Conservation (phyloP, 2,888 invertebrate genomes). For the Noctua janthe region DNA sequence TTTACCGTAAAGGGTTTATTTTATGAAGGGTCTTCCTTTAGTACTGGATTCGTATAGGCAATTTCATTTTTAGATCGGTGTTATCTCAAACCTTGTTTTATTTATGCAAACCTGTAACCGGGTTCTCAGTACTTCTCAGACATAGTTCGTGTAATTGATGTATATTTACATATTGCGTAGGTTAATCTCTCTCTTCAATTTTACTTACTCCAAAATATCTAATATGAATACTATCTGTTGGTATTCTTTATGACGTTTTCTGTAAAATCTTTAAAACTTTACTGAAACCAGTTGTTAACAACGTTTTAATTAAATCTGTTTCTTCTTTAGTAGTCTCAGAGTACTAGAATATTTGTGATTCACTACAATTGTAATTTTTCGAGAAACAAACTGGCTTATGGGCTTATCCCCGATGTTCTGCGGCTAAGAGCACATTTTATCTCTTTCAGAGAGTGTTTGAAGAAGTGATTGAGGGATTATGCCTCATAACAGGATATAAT, state of each 20-base stretch:
- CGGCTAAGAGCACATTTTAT: conserved; percentile 25
- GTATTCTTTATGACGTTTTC: not conserved
- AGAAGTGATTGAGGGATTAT: conserved; percentile 28
- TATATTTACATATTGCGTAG: not conserved
- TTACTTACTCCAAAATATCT: not conserved
- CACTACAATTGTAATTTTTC: conserved; percentile 21
- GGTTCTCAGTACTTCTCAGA: not conserved
- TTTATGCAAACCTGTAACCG: not conserved
- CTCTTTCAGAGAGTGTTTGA: conserved; percentile 22
- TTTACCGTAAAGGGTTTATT: conserved; percentile 3
- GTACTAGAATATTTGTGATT: conserved; percentile 5
- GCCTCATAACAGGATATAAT: conserved; percentile 11
- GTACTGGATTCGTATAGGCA: not conserved
- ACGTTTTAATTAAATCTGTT: conserved; percentile 32
- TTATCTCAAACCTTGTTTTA: not conserved
- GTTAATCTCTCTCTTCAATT: not conserved
- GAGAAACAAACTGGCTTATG: conserved; percentile 32
- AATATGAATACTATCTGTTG: not conserved
- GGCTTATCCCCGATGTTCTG: conserved; percentile 31
- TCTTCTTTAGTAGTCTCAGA: not conserved
- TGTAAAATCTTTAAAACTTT: not conserved
- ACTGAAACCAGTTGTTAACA: not conserved
- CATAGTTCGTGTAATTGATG: not conserved
- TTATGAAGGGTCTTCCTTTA: conserved; percentile 1
- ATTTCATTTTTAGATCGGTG: not conserved